Base-by-base conservation (phyloP, 2,113 vertebrate species). In the Menidia beryllina region DNA sequence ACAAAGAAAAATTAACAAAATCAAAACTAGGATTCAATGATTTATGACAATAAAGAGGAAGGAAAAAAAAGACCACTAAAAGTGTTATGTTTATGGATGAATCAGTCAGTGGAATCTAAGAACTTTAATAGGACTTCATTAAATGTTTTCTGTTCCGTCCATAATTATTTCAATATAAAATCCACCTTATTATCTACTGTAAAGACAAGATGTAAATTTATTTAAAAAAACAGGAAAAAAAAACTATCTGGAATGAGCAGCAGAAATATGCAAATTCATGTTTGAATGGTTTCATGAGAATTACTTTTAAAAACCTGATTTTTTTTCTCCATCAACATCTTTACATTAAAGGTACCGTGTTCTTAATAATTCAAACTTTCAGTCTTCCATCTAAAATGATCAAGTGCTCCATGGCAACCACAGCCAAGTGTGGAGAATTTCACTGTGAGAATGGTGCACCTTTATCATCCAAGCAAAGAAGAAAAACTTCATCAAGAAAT, bases 261-360 rank as follows among this genome's bases (percentile, higher is more conserved):
- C 62, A 69, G 24, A 86, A 78, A 78, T 78, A 64, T 82, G 55
- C 41, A 48, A 43, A 59, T 67, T 80, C 54, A 77, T 75, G 55
- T 63, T 63, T 55, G 60, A 8, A 72, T 70, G 61, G 43, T 58
- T 58, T 77, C 73, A 79, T 75, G 79, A 85, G 86, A 85, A 77
- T 66, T 41, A 71, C 79, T 80, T 41, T 82, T 41, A 81, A 77
- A 87, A 88, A 86, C 83, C 78, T 84, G 77, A 86, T 85, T 82
- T 13, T 70, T 74, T 62, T 64, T 53, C 53, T 74, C 30, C 54
- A 84, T 50, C 19, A 84, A 84, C 58, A 65, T 53, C 76, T 93
- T 88, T 91, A 90, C 87, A 91, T 91, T 91, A 89, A 92, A 90
- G 89, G 84, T 91, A 83, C 69, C 79, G 69, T 79, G 73, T 75